Conservation (phyloP, 2,888 invertebrate genomes). For the Ypsolopha scabrella region DNA sequence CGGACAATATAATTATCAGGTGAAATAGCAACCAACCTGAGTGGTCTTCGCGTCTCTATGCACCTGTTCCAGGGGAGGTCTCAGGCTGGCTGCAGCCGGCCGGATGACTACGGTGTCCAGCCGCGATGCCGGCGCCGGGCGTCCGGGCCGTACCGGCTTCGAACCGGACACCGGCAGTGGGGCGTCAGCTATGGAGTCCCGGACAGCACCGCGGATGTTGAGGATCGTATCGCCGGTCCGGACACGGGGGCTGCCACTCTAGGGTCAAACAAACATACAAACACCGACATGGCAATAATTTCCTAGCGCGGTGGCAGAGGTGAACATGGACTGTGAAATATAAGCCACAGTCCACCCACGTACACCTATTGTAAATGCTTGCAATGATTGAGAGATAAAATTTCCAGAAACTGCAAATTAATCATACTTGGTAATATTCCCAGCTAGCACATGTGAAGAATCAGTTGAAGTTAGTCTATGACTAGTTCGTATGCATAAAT, state of each 20-base stretch:
- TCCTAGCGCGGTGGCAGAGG: not conserved
- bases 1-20: too few species aligned
- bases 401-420: too few species aligned
- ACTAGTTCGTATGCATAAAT: not conserved
- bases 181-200: constrained; percentile 52
- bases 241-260: constrained; percentile 29
- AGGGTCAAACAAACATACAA: not conserved
- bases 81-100: constrained; percentile 29
- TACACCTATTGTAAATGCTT: too few species aligned
- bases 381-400: not conserved
- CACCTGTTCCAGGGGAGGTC: constrained; percentile 8
- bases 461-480: not conserved
- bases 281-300: too few species aligned
- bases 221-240: constrained; percentile 59
- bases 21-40: not conserved
- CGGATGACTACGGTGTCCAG: constrained; percentile 58
- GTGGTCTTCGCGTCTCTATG: not conserved
- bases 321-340: not conserved
- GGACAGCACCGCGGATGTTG: constrained; percentile 56
- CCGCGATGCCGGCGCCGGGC: constrained; percentile 39
- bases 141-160: constrained; percentile 47
- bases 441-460: too few species aligned
- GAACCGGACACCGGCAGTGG: not conserved
- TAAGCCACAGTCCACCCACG: not conserved
- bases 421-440: too few species aligned